A percentile compares a stretch with the other conserved stretches of the same genome.
Conservation (phyloP, 2,113 vertebrate genomes). For the Elephantulus edwardii region DNA sequence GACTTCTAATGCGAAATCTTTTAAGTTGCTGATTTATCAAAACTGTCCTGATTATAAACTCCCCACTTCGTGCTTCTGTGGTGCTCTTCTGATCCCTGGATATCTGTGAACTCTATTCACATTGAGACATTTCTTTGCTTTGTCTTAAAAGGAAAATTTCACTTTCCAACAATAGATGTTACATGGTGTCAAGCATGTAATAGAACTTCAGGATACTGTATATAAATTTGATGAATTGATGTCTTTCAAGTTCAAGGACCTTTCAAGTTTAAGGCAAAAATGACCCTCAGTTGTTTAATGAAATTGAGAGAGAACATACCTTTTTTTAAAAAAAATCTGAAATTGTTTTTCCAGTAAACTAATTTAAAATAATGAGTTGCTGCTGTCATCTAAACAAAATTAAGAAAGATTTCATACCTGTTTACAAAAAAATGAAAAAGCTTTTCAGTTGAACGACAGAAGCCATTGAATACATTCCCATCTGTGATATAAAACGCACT, state of each 20-base stretch:
- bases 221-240: conserved; percentile 11
- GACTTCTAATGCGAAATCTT: conserved; percentile 53
- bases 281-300: background rate
- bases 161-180: conserved; percentile 25
- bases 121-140: background rate
- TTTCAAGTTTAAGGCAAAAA: background rate
- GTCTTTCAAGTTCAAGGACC: conserved; percentile 5
- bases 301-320: background rate
- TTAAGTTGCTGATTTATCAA: conserved; percentile 38
- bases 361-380: conserved; percentile 8
- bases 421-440: conserved; percentile 17
- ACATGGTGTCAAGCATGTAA: background rate
- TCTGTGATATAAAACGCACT: background rate
- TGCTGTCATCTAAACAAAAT: conserved; percentile 15
- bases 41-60: background rate
- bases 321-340: conserved; percentile 25
- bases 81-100: background rate
- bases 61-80: background rate
- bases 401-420: background rate
- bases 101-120: conserved; percentile 17
- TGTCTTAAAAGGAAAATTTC: conserved; percentile 25
- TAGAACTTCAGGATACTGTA: background rate
- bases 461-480: background rate
- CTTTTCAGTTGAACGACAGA: background rate
- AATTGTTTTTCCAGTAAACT: conserved; percentile 13